Percentiles rank a stretch among this genome's conserved stretches.
phyloP scores from a whole-genome alignment of 2,113 vertebrate species.

The Aspiorhynchus laticeps region DNA sequence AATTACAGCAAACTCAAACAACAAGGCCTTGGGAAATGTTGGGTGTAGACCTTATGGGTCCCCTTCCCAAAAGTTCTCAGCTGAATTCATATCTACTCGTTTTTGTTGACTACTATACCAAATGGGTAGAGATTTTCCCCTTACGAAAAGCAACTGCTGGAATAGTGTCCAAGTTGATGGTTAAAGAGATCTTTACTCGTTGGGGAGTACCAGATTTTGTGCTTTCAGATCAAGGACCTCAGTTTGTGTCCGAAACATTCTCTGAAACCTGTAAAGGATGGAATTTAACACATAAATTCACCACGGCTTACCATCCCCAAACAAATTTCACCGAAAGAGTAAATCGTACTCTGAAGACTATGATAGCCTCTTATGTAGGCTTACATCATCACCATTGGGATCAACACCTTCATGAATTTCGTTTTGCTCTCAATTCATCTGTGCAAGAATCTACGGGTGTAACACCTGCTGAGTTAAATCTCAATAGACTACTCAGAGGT shows the following conservation, averaged over 20 bases:
- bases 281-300: background rate
- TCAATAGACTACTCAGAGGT: background rate
- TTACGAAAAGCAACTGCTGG: no score
- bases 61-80: no score
- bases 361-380: background rate
- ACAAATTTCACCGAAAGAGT: background rate
- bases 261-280: conserved; percentile 2
- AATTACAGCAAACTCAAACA: no score
- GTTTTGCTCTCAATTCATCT: background rate
- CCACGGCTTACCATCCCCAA: background rate
- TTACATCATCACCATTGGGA: background rate
- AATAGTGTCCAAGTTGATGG: no score
- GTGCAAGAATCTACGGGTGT: background rate
- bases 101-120: no score
- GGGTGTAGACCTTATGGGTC: no score
- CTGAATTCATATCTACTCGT: no score
- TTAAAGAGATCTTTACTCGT: no score
- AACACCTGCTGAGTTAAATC: background rate
- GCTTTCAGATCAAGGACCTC: background rate
- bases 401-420: background rate
- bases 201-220: background rate
- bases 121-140: no score
- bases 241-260: background rate
- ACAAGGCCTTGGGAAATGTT: no score
- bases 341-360: background rate